Conservation (phyloP, 2,888 invertebrate genomes). For the Altica lythri region DNA sequence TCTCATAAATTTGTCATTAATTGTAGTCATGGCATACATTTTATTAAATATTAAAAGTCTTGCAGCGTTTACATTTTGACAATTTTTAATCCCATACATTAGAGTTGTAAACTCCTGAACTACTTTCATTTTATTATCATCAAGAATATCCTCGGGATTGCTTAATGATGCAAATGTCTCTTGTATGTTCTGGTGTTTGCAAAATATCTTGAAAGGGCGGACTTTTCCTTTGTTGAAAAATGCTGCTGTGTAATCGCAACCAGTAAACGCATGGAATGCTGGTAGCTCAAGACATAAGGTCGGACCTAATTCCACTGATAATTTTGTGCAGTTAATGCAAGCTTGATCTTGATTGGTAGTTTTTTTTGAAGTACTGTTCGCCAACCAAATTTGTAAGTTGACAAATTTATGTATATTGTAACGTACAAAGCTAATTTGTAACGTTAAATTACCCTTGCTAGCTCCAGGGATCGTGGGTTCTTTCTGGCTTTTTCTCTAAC, state of each 20-base stretch:
- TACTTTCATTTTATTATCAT: neutral
- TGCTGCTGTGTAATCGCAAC: slow-evolving; percentile 43
- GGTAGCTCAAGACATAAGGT: slow-evolving; percentile 36
- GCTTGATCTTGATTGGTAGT: slow-evolving; percentile 27
- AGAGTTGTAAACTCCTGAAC: no score
- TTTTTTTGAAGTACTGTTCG: slow-evolving; percentile 32
- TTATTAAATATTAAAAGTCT: no score
- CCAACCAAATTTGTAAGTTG: slow-evolving; percentile 36
- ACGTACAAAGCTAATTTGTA: no score
- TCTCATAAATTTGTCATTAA: no score
- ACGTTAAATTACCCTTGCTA: no score
- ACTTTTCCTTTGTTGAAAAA: slow-evolving; percentile 47
- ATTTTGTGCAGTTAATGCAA: slow-evolving; percentile 38
- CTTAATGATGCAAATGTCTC: slow-evolving; percentile 44
- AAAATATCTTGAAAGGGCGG: slow-evolving; percentile 42
- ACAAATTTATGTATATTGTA: slow-evolving; percentile 42
- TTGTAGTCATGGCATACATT: no score
- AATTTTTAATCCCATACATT: no score
- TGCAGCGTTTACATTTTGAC: no score
- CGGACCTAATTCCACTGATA: slow-evolving; percentile 37
- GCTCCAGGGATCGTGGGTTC: no score
- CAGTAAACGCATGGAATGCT: slow-evolving; percentile 45
- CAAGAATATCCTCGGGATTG: neutral
- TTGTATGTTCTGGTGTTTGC: slow-evolving; percentile 43
- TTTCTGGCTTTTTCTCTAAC: no score